phyloP scores from a whole-genome alignment of 2,888 invertebrate genomes.

The Myopa tessellatipennis region DNA sequence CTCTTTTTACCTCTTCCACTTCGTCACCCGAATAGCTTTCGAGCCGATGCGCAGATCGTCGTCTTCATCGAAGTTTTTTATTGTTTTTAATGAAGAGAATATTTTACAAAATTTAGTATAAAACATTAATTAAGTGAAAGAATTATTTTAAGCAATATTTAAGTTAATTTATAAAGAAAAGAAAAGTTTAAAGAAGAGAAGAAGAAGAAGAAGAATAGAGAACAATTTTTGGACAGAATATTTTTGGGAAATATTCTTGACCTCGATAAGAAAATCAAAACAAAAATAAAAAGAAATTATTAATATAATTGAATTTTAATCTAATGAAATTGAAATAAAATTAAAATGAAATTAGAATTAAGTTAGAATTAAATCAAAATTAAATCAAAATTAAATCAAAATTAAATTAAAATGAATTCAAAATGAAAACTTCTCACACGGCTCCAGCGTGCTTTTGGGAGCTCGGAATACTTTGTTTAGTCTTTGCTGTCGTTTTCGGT shows the following conservation, averaged over 20 bases:
- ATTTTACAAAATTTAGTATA: neutral
- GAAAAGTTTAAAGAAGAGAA: constrained; percentile 34
- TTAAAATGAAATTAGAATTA: neutral
- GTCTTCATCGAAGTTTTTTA: constrained; percentile 50
- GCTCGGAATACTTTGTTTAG: no score
- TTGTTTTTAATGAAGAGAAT: constrained; percentile 6
- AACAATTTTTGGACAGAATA: constrained; percentile 1
- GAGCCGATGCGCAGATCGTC: constrained; percentile 63
- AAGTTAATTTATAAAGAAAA: constrained; percentile 1
- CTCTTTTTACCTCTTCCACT: constrained; percentile 62
- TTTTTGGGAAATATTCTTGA: no score
- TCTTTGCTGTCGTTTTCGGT: neutral
- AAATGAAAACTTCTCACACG: no score
- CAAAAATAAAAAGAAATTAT: no score
- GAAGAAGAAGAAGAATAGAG: no score
- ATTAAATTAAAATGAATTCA: no score
- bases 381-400: no score
- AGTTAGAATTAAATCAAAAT: no score
- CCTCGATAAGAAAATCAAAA: no score
- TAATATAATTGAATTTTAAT: no score
- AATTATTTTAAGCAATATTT: neutral
- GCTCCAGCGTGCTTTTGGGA: no score
- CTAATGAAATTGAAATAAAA: no score
- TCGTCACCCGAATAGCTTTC: constrained; percentile 62
- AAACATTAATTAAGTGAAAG: constrained; percentile 5